Conservation (phyloP, 2,888 invertebrate species). For the Phania funesta region DNA sequence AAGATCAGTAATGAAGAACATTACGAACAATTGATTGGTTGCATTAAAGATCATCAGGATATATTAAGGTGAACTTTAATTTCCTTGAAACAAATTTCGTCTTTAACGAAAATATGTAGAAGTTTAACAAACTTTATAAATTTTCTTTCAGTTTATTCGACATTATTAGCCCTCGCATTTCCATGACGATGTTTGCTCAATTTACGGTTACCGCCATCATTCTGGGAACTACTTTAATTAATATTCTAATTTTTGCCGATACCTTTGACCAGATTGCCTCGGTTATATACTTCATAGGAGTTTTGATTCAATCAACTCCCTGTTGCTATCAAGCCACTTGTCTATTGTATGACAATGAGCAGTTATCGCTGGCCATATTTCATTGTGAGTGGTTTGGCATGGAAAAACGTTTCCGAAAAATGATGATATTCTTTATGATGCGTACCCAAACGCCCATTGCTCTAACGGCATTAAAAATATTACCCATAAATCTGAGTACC, state of each 20-base stretch:
- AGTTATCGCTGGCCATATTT: constrained; percentile 63
- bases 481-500: constrained; percentile 67
- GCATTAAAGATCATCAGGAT: constrained; percentile 69
- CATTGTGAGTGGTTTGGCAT: constrained; percentile 66
- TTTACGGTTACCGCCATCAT: constrained; percentile 64
- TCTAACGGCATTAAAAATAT: constrained; percentile 64
- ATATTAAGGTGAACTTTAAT: constrained; percentile 61
- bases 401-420: constrained; percentile 58
- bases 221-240: constrained; percentile 66
- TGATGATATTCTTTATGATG: constrained; percentile 67
- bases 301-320: constrained; percentile 62
- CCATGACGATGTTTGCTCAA: constrained; percentile 68
- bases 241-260: constrained; percentile 67
- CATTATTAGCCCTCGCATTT: constrained; percentile 68
- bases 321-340: constrained; percentile 67
- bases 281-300: constrained; percentile 60
- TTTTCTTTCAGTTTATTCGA: no score
- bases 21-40: constrained; percentile 61
- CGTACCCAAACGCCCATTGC: constrained; percentile 51
- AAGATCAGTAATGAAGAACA: constrained; percentile 45
- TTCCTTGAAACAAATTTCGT: no score
- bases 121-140: no score
- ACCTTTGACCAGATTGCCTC: constrained; percentile 64
- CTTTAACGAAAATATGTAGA: no score
- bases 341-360: constrained; percentile 59